Evolutionary conservation across 35 echinoderm and acorn worm genomes (phyloP).

Genomic region (Patiria miniata): DNA sequence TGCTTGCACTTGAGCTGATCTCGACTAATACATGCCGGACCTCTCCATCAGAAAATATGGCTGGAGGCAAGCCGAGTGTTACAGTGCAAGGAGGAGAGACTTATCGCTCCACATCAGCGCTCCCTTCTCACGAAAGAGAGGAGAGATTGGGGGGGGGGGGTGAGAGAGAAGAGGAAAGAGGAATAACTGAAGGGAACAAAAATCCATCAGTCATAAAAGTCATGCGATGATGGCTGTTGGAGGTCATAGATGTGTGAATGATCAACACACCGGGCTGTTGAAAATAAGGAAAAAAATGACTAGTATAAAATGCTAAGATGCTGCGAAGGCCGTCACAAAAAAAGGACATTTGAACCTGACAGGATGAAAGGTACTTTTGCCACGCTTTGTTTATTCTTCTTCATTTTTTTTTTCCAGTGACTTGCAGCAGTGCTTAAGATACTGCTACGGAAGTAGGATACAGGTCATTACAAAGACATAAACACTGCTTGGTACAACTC

Average conservation of each 20-base stretch:
- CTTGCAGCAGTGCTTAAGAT: too few species aligned
- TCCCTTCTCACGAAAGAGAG: not conserved
- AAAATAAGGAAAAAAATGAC: not conserved
- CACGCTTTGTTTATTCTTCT: not conserved
- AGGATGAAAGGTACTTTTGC: not conserved
- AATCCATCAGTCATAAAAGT: conserved; percentile 26
- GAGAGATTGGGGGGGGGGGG: too few species aligned
- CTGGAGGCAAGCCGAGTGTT: conserved; percentile 26
- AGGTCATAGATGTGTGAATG: conserved; percentile 30
- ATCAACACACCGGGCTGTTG: not conserved
- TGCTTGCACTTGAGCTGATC: conserved; percentile 40
- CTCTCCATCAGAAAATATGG: conserved; percentile 40
- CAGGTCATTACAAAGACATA: too few species aligned
- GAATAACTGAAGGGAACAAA: not conserved
- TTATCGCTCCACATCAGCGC: conserved; percentile 8
- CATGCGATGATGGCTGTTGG: conserved; percentile 10
- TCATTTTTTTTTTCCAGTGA: too few species aligned
- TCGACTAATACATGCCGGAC: conserved; percentile 49
- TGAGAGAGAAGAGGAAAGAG: not conserved
- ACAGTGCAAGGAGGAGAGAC: not conserved
- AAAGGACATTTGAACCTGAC: conserved; percentile 13
- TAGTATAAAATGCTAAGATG: not conserved
- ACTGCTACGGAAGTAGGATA: too few species aligned
- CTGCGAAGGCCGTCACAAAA: not conserved
- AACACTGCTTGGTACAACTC: too few species aligned